Percentiles rank a stretch among this genome's conserved stretches.
phyloP scores from a whole-genome alignment of 2,888 invertebrate species.

The Tuta absoluta region DNA sequence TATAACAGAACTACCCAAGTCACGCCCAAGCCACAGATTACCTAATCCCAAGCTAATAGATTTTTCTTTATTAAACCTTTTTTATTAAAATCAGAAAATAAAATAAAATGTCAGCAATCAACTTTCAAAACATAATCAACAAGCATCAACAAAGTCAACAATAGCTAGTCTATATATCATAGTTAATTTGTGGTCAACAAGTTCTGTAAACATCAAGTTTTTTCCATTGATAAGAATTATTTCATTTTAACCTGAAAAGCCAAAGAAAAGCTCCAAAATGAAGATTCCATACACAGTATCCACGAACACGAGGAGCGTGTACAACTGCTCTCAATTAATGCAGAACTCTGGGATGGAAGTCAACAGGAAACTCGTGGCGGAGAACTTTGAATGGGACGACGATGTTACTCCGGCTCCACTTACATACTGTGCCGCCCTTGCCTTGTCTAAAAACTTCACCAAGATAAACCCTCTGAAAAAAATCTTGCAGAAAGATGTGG shows the following conservation, averaged over 20 bases:
- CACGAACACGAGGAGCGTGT: constrained; percentile 57
- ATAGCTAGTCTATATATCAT: too few species aligned
- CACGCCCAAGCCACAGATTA: too few species aligned
- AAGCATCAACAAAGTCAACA: background rate
- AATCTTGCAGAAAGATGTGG: constrained; percentile 80
- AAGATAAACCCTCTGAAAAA: constrained; percentile 76
- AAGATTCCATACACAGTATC: constrained; percentile 71
- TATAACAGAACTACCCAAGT: too few species aligned
- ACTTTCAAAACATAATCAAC: background rate
- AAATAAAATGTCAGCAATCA: too few species aligned
- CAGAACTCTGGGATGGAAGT: constrained; percentile 52
- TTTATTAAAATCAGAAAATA: too few species aligned
- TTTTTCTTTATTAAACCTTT: too few species aligned
- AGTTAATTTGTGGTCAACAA: too few species aligned
- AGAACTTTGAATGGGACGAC: constrained; percentile 74
- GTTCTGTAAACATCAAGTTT: background rate
- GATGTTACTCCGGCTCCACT: constrained; percentile 68
- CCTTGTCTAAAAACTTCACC: constrained; percentile 67
- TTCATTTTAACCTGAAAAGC: background rate
- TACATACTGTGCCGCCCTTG: constrained; percentile 57
- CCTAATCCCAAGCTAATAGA: too few species aligned
- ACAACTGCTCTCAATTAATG: constrained; percentile 56
- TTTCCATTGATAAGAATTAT: background rate
- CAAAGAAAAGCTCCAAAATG: constrained; percentile 47
- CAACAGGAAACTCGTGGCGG: constrained; percentile 61